Conservation (phyloP, 2,888 invertebrate species). For the Cataglyphis albicans region DNA sequence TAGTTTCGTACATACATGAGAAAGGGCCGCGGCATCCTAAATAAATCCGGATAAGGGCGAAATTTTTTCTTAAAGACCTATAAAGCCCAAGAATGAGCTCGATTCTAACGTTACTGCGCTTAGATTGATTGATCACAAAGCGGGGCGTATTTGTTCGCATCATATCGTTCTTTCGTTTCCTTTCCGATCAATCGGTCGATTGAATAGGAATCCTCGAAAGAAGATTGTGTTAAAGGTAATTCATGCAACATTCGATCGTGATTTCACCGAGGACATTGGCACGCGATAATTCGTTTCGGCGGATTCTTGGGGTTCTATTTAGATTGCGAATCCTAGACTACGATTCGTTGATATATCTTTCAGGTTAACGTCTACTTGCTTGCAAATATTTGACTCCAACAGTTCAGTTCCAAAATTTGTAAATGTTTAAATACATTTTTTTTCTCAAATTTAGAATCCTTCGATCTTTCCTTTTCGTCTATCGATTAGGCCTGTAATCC, state of each 20-base stretch:
- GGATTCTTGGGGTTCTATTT: not conserved
- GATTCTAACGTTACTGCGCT: constrained; percentile 39
- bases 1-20: not conserved
- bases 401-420: not conserved
- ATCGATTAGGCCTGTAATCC: constrained; percentile 62
- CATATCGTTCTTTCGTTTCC: constrained; percentile 57
- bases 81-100: constrained; percentile 45
- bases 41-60: constrained; percentile 38
- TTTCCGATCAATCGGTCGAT: constrained; percentile 40
- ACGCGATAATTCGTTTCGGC: constrained; percentile 31
- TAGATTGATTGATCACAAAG: constrained; percentile 54
- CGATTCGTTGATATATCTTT: not conserved
- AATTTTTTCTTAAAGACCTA: constrained; percentile 31
- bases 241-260: constrained; percentile 44
- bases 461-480: not conserved
- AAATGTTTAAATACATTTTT: not conserved
- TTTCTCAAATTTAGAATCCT: not conserved
- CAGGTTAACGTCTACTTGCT: not conserved
- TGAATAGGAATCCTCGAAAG: constrained; percentile 31
- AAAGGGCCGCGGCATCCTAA: not conserved
- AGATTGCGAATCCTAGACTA: not conserved
- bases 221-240: constrained; percentile 60
- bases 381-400: not conserved
- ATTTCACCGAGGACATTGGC: constrained; percentile 57
- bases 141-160: constrained; percentile 42